Evolutionary conservation across 2,888 invertebrate genomes (phyloP).

Genomic region (Diaprepes abbreviatus): DNA sequence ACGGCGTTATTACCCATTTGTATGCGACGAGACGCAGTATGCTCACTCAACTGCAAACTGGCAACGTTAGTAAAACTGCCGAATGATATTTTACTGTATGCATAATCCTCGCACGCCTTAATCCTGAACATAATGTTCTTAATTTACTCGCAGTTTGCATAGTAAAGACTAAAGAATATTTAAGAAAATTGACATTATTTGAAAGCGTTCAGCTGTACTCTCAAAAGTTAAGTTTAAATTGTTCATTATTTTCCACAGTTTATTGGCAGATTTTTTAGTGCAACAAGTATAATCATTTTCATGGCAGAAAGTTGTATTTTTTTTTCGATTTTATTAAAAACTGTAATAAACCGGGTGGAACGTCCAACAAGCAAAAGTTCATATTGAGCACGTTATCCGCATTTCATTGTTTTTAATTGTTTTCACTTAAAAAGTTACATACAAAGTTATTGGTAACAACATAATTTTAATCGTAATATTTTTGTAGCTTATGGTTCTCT

Average conservation of each 20-base stretch:
- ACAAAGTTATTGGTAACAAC: too few relatives aligned
- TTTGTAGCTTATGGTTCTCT: too few relatives aligned
- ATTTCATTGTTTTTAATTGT: too few relatives aligned
- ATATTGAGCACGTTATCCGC: too few relatives aligned
- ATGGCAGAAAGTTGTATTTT: background rate
- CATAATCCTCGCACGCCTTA: constrained; percentile 47
- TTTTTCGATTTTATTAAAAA: too few relatives aligned
- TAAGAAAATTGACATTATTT: constrained; percentile 35
- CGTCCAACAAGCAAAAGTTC: too few relatives aligned
- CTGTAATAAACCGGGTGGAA: too few relatives aligned
- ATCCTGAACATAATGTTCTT: constrained; percentile 45
- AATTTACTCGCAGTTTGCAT: constrained; percentile 49
- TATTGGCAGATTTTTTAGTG: background rate
- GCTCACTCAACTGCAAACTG: constrained; percentile 43
- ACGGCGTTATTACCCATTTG: constrained; percentile 35
- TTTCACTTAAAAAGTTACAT: too few relatives aligned
- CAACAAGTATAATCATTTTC: background rate
- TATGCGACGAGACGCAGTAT: constrained; percentile 42
- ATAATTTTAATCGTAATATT: too few relatives aligned
- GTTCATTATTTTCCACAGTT: constrained; percentile 33
- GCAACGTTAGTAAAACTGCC: constrained; percentile 35
- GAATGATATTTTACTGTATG: constrained; percentile 39
- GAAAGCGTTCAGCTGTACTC: constrained; percentile 37
- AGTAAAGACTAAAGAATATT: constrained; percentile 46
- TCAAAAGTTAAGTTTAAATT: constrained; percentile 16